Evolutionary conservation across 2,888 invertebrate genomes (phyloP), one percentile per base, ranked within the genome.

Genomic region (Xestia xanthographa): DNA sequence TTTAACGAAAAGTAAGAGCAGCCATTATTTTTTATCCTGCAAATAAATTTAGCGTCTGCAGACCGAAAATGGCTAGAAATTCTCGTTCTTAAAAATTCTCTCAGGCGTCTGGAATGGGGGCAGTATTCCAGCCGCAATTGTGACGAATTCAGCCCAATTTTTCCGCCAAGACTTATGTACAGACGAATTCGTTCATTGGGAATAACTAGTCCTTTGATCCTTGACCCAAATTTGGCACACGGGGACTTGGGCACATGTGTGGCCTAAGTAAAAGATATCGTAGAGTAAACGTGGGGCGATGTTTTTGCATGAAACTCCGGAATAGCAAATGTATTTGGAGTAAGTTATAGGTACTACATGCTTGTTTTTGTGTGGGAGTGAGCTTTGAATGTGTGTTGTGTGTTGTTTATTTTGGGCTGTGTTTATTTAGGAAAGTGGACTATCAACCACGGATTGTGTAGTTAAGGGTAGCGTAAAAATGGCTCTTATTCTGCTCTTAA

Each of bases 141-240:
- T 86, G 80, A 77, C 75, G 66, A 81, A 86, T 88, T 87, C 69
- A 82, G 65, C 71, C 72, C 85, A 82, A 86, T 83, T 80, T 83
- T 67, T 58, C 26, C 65, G 29, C 50, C 22, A 50, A 79, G 45
- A 77, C 65, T 75, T 48, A 48, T 81, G 66, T 82, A 80, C 48
- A 48, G 71, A 69, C 65, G 66, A 80, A 85, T 79, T 70, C 45
- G 67, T 73, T 77, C 56, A 84, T 68, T 75, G 70, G 56, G 41
- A 74, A 81, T 76, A 81, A 81, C 73, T 82, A 58, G 76, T 78
- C 60, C 69, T 81, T 83, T 87, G 85, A 87, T 87, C 85, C 86
- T 88, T 90, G 89, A 86, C 88, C 89, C 67, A 75, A 74, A 87
- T 87, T 79, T 72, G 67, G 70, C 62, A 56, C 78, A 85, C 76